Conservation (phyloP, 2,113 vertebrate genomes). For the Odocoileus hemionus region DNA sequence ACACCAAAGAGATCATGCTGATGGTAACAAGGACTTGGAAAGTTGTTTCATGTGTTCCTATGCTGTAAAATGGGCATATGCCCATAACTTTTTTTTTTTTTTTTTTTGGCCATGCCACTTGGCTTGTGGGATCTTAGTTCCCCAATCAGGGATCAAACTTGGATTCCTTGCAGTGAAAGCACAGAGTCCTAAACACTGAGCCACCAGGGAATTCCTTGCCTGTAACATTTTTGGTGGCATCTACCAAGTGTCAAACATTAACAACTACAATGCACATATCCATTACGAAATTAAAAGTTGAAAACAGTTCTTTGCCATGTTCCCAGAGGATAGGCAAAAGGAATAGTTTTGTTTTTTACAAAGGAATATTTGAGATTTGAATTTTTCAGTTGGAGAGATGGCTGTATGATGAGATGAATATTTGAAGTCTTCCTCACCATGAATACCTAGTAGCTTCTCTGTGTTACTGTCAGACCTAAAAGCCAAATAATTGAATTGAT, state of each 20-base stretch:
- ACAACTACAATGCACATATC: background rate
- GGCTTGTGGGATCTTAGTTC: background rate
- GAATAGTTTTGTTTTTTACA: background rate
- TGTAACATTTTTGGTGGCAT: background rate
- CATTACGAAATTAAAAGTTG: constrained; percentile 16
- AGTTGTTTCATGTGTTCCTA: background rate
- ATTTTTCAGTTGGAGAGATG: constrained; percentile 16
- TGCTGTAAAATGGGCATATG: background rate
- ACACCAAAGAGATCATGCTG: background rate
- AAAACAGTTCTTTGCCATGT: background rate
- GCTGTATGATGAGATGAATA: background rate
- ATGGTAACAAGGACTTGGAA: background rate
- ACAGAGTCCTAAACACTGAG: background rate
- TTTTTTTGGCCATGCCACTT: background rate
- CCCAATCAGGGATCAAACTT: background rate
- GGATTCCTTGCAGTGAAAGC: background rate
- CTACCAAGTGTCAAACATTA: background rate
- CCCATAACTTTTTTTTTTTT: background rate
- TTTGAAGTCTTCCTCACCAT: background rate
- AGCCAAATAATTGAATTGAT: background rate
- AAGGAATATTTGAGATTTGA: background rate
- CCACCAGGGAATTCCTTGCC: background rate
- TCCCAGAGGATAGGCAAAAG: background rate
- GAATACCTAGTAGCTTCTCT: background rate
- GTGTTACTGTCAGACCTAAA: background rate